These are phyloP conservation scores for Polyodon spathula DNA, from an alignment of 2,113 vertebrate species.

Conservation along the genomic window DNA sequence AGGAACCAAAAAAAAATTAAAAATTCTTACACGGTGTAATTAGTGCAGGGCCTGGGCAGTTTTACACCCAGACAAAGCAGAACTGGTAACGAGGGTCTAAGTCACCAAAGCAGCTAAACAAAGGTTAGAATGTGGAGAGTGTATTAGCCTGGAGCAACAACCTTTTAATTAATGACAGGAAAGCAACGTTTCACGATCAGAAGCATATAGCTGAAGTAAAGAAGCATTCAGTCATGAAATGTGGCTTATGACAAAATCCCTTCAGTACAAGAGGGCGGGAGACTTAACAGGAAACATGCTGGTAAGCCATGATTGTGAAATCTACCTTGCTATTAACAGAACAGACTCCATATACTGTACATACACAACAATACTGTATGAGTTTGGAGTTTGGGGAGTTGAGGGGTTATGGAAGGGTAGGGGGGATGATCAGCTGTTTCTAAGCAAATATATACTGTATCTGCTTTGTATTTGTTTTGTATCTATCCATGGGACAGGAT, in stretches of 20 bases:
- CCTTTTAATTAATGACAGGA: conserved; percentile 3
- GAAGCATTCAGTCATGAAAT: conserved; percentile 2
- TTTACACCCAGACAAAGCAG: background rate
- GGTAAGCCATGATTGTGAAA: background rate
- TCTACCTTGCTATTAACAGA: background rate
- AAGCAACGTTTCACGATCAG: background rate
- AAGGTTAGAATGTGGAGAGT: background rate
- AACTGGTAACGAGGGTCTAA: background rate
- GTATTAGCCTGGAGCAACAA: background rate
- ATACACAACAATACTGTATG: too few species aligned
- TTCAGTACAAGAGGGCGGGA: background rate
- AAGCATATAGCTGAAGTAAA: background rate
- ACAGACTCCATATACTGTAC: background rate
- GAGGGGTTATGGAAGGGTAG: too few species aligned
- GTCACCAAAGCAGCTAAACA: conserved; percentile 1
- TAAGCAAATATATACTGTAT: too few species aligned
- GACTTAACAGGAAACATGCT: too few species aligned
- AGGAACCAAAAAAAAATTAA: too few species aligned
- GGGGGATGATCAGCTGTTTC: too few species aligned
- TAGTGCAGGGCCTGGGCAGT: background rate
- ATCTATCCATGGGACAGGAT: too few species aligned
- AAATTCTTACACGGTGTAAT: too few species aligned
- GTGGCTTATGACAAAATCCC: background rate
- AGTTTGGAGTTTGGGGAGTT: too few species aligned
- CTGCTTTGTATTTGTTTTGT: too few species aligned